Evolutionary conservation across 2,888 invertebrate genomes (phyloP), one percentile per base, ranked within the genome.

Genomic region (Mesorhabditis sp.): DNA sequence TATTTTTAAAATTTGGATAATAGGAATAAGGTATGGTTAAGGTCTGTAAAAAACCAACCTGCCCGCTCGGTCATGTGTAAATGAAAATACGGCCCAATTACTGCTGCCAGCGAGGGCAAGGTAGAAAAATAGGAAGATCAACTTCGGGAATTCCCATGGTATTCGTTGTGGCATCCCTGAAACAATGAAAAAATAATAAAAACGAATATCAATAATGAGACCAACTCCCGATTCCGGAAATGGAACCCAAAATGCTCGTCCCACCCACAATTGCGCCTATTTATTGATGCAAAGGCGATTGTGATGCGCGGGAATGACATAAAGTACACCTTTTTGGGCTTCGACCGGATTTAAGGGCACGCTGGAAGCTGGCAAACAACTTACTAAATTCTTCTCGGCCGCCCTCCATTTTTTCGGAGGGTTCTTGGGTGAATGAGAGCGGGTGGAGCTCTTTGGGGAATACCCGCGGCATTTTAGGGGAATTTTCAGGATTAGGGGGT

Each of bases 1-100:
- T 42, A n/a, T 15, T 67, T 41, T n/a, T 61, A 7, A 28, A n/a
- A 28, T 3, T 58, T 7, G 6, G 28, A 4, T 41, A 28, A 28
- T 10, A n/a, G 65, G 15, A 5, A 43, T 15, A 10, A 43, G 43
- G 10, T 13, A n/a, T 10, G 65, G 10, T 15, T 7, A 13, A 28
- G 13, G 5, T 28, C 6, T 7, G 4, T 43, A 58, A 62, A 43
- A 43, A 64, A 68, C 75, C 43, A 43, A 82, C 82, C 85, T 72
- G 4, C 83, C 82, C 61, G 82, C 82, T 69, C 78, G 78, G 69
- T 84, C 84, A 70, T 84, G 84, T n/a, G 84, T 83, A 67, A 80
- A 82, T 45, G 83, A 81, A 10, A 84, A 74, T 4, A 82, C 83
- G 7, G 82, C 79, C 84, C 84, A 85, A 71, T 84, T 84, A 42